Evolutionary conservation across 1,140 invertebrate genomes (phyloP).

Genomic region (Bombus sylvicola): DNA sequence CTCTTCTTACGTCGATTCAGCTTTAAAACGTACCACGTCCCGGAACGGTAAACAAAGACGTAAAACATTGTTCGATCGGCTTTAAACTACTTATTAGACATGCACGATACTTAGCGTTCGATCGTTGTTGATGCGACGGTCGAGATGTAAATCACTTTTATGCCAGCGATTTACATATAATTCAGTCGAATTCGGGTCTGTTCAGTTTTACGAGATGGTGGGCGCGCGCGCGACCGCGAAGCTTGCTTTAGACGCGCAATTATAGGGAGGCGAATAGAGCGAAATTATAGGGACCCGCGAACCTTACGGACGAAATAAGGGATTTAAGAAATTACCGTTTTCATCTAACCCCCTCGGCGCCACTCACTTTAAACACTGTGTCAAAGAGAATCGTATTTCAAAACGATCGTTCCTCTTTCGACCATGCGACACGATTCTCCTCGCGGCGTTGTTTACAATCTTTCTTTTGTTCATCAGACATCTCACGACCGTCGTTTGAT

Average conservation of each 20-base stretch:
- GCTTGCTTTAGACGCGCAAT: background rate
- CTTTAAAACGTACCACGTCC: background rate
- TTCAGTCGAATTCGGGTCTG: slow-evolving; percentile 22
- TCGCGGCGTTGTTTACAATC: background rate
- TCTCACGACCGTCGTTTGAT: background rate
- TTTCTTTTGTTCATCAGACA: no score
- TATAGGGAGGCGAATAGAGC: slow-evolving; percentile 40
- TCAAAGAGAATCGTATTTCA: slow-evolving; percentile 6
- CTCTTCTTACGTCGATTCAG: no score
- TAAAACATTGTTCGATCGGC: background rate
- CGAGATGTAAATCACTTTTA: slow-evolving; percentile 33
- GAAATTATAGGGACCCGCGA: slow-evolving; percentile 38
- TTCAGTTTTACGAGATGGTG: background rate
- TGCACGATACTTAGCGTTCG: background rate
- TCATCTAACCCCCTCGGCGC: slow-evolving; percentile 14
- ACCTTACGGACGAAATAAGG: slow-evolving; percentile 6
- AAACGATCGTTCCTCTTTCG: background rate
- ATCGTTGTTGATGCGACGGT: background rate
- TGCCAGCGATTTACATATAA: slow-evolving; percentile 29
- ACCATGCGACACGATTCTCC: no score
- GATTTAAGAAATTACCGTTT: slow-evolving; percentile 46
- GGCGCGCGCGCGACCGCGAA: background rate
- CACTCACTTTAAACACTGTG: slow-evolving; percentile 17
- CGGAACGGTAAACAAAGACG: background rate
- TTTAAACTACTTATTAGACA: background rate